Evolutionary conservation across 2,888 invertebrate species (phyloP), one percentile per base, ranked within the genome.

Genomic region (Drosophila melanosoma): DNA sequence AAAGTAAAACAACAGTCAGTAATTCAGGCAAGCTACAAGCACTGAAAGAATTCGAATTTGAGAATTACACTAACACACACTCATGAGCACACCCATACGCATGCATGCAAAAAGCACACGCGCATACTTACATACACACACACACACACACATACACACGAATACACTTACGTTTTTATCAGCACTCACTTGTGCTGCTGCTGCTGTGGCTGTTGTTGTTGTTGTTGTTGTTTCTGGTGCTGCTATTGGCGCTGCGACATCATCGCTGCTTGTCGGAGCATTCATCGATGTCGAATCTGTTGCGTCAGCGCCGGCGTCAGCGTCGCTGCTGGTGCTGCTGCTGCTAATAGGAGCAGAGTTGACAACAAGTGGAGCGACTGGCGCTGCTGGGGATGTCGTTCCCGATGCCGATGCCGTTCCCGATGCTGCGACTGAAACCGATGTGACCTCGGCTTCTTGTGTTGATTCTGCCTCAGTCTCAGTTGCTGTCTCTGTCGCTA

Each of bases 151-250:
- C 38, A 32, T 36, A 42, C 26, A 69, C 32, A 56, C 48, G 11
- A 36, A 78, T 63, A 62, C 57, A 83, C 88, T 80, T 86, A 88
- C 88, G 72, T 81, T 88, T 89, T 84, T 88, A 88, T 88, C 89
- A 83, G 82, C 81, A 74, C 33, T 52, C 53, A 62, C 54, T 67
- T 73, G 38, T 38, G 52, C 32, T 53, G 67, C 54, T 59, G 62
- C 56, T 70, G 74, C 54, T 59, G 57, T n/a, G 36, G 33, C 11
- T 54, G 65, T 52, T 40, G 60, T 56, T 65, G 67, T 52, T 40
- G 60, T 56, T 65, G 67, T n/a, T 52, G 42, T 32, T 59, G 68
- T 36, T 61, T 61, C 54, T 65, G 67, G 36, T 70, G 60, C 17
- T 76, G 71, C 35, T 69, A 69, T 40, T 67, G 72, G 53, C 48